phyloP scores from a whole-genome alignment of 2,797 vertebrate genomes.

The Margarornis squamiger region DNA sequence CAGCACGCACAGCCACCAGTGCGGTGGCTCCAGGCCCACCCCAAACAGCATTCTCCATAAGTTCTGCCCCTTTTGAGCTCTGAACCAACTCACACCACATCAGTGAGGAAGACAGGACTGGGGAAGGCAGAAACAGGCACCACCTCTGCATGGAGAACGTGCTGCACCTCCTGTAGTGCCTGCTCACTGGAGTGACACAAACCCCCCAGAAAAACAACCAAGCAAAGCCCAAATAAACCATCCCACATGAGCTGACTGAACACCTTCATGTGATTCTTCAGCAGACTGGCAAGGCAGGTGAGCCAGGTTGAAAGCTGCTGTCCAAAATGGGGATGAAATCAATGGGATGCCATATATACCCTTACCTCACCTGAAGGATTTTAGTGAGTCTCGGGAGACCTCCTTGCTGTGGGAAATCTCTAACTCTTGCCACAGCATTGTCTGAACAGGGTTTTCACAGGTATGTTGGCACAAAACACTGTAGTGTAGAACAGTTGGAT shows the following conservation, averaged over 20 bases:
- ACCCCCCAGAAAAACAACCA: not conserved
- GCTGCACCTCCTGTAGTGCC: not conserved
- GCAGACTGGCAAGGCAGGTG: not conserved
- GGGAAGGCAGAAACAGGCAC: not conserved
- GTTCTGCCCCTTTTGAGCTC: not conserved
- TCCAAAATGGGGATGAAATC: not conserved
- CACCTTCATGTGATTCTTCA: not conserved
- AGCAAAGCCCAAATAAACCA: not conserved
- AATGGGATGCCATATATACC: not conserved
- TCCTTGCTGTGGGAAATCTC: not conserved
- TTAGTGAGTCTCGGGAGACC: not conserved
- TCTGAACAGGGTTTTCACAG: not conserved
- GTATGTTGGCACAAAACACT: not conserved
- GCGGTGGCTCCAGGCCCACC: not conserved
- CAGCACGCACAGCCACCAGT: not conserved
- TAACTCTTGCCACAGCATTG: not conserved
- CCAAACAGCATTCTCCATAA: not conserved
- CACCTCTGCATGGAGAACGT: accelerated
- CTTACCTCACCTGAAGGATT: not conserved
- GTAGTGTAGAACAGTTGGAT: not conserved
- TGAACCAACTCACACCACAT: not conserved
- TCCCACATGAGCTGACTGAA: not conserved
- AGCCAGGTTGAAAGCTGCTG: not conserved
- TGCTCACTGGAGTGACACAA: not conserved
- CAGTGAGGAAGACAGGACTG: not conserved